These are phyloP conservation scores for Polietes domitor DNA, from an alignment of 2,888 invertebrate species.

Conservation along the genomic window DNA sequence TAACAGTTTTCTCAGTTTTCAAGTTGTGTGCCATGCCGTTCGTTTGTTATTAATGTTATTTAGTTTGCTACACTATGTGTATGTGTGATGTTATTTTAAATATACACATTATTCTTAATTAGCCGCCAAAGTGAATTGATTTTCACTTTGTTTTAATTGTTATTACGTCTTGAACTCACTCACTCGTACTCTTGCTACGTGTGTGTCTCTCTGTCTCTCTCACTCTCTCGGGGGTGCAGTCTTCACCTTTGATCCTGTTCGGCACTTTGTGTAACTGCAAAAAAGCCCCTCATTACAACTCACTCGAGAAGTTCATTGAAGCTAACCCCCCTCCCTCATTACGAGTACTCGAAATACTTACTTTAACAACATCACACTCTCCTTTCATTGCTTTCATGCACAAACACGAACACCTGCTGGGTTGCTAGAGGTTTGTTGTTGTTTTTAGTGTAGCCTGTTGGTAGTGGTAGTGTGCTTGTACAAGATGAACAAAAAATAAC, in stretches of 20 bases:
- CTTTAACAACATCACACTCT: neutral
- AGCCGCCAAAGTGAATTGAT: slow-evolving; percentile 30
- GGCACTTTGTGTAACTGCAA: neutral
- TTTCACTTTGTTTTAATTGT: slow-evolving; percentile 34
- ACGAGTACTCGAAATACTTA: slow-evolving; percentile 1
- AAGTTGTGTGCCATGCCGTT: neutral
- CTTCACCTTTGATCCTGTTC: neutral
- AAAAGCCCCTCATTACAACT: slow-evolving; percentile 2
- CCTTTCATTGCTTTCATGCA: neutral
- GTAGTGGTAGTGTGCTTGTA: too few species aligned
- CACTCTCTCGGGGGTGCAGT: neutral
- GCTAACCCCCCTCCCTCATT: too few species aligned
- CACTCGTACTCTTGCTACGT: neutral
- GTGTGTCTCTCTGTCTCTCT: neutral
- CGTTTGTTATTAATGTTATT: neutral
- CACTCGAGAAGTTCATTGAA: slow-evolving; percentile 13
- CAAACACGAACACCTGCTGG: slow-evolving; percentile 12
- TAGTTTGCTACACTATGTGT: neutral
- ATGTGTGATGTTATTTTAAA: neutral
- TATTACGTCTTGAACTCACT: neutral
- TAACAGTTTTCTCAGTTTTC: neutral
- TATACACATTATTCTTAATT: slow-evolving; percentile 21
- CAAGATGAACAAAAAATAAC: neutral
- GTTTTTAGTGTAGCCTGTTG: too few species aligned
- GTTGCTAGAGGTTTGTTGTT: neutral